phyloP scores from a whole-genome alignment of 92 coral and sea anemone genomes.

The Diadumene lineata region DNA sequence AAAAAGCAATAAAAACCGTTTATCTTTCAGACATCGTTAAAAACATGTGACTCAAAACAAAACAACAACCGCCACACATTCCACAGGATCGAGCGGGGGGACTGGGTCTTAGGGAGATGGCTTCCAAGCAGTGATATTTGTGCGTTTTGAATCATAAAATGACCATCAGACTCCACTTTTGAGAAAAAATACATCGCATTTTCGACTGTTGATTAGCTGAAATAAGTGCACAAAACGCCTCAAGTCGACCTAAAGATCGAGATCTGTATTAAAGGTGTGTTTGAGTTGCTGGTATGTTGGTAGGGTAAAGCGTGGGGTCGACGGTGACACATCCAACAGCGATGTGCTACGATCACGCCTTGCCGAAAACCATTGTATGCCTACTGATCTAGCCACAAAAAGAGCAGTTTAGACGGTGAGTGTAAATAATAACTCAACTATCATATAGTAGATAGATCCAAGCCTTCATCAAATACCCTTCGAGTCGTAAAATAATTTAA shows the following conservation, averaged over 20 bases:
- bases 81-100: conserved; percentile 22
- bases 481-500: conserved; percentile 12
- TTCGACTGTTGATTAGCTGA: not conserved
- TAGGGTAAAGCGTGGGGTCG: conserved; percentile 13
- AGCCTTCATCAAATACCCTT: conserved; percentile 16
- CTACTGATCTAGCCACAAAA: not conserved
- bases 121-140: not conserved
- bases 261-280: conserved; percentile 14
- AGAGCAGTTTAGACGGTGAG: conserved; percentile 31
- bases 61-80: conserved; percentile 38
- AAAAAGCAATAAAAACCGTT: conserved; percentile 1
- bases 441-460: conserved; percentile 7
- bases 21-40: conserved; percentile 6
- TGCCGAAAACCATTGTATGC: conserved; percentile 22
- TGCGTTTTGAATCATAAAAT: not conserved
- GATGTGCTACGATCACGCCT: conserved; percentile 38
- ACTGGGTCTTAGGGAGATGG: conserved; percentile 35
- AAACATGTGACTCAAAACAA: conserved; percentile 20
- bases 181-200: not conserved
- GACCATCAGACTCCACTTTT: not conserved
- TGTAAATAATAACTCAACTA: not conserved
- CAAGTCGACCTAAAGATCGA: not conserved
- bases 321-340: conserved; percentile 11
- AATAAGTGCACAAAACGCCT: not conserved
- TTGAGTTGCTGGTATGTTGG: conserved; percentile 19